A percentile compares a stretch with the other conserved stretches of the same genome.
These are phyloP conservation scores for Cheilosia impressa DNA, from an alignment of 2,888 invertebrate genomes.

Conservation along the genomic window DNA sequence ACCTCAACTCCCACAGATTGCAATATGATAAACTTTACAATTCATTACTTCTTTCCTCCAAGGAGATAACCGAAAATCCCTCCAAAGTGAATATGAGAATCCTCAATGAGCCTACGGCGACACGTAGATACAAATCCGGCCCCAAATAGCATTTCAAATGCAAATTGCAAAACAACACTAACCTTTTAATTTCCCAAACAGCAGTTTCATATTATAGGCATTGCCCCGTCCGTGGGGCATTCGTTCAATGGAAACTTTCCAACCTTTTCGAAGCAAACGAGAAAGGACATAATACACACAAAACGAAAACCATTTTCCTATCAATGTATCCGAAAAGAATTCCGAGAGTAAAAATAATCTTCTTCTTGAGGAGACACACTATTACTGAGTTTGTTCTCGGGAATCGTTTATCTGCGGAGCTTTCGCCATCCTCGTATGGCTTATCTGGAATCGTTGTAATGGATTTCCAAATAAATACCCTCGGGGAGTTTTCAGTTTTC, in stretches of 20 bases:
- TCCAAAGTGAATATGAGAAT: background rate
- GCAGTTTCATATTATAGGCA: constrained; percentile 41
- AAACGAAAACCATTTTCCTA: constrained; percentile 4
- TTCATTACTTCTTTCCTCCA: no score
- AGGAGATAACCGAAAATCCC: background rate
- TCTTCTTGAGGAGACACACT: constrained; percentile 33
- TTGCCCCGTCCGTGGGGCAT: constrained; percentile 18
- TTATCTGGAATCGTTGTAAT: constrained; percentile 74
- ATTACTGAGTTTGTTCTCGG: constrained; percentile 14
- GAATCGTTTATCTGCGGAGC: constrained; percentile 68
- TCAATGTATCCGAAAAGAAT: constrained; percentile 40
- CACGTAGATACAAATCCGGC: constrained; percentile 16
- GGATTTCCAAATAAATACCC: constrained; percentile 75
- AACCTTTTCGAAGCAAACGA: constrained; percentile 12
- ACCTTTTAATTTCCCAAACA: constrained; percentile 62
- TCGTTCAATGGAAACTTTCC: constrained; percentile 47
- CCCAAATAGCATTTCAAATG: background rate
- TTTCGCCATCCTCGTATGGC: constrained; percentile 71
- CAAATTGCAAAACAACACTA: constrained; percentile 51
- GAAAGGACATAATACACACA: background rate
- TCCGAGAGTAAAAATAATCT: constrained; percentile 51
- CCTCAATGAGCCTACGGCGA: background rate
- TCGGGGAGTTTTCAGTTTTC: constrained; percentile 73
- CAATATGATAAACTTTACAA: no score
- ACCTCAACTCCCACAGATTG: no score